Base-by-base conservation (phyloP, 1,140 invertebrate species). In the Brachionus manjavacas region DNA sequence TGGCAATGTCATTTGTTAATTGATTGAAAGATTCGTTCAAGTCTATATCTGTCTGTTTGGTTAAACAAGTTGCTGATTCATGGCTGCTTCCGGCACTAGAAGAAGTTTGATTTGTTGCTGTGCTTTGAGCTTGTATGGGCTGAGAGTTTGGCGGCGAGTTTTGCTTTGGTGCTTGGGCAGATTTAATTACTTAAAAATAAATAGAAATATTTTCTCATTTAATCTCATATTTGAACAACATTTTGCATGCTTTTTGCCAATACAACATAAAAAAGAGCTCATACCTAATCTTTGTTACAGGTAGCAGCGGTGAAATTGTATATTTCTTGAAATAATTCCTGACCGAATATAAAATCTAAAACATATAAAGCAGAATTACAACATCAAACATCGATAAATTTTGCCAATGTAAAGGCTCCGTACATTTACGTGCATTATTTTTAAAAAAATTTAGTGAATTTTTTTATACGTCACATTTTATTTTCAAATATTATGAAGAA, bases 211-310 rank as follows among this genome's bases (percentile, higher is more conserved):
- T 28, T 39, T 52, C 23, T 28, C 16, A 64, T 16, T 28, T 52
- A 80, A 23, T 52, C 2, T 52, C 1, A 52, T 9, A 80, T 35
- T 31, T 4, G 20, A 80, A 72, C 39, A 4, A 64, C 31, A 23
- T 16, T 52, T 23, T 23, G 31, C 43, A 80, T 80, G 16, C 55
- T 35, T 55, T n/a, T 23, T 16, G 7, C 20, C 43, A 80, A 80
- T 35, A 80, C 41, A 28, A 60, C 49, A 64, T 80, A 35, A 52
- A 80, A 60, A 64, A 80, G 49, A 31, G 20, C n/a, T 80, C 43
- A 81, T 64, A 81, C 64, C 79, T 81, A 81, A 9, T 81, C 79
- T 81, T 81, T 81, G 41, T 81, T 60, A 81, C 64, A 81, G 41
- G 52, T 81, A 46, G 64, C 79, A 20, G 52, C 79, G 16, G 79